Percentiles rank a stretch among this genome's conserved stretches.
phyloP scores from a whole-genome alignment of 2,888 invertebrate genomes.

The Chrysomela aeneicollis region DNA sequence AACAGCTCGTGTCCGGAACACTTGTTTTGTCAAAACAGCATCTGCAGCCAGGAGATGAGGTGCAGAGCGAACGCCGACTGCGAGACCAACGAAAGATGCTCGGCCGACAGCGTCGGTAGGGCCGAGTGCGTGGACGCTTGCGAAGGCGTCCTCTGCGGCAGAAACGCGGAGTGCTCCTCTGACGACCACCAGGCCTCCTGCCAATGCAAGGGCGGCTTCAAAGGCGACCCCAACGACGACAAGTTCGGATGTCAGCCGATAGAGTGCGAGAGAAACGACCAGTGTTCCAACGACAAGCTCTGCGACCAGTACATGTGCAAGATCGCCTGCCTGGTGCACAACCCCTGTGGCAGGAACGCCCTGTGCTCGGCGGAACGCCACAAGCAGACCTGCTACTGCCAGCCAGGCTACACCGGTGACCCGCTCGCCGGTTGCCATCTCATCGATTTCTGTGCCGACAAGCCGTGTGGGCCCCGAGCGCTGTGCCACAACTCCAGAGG shows the following conservation, averaged over 20 bases:
- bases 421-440: constrained; percentile 74
- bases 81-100: constrained; percentile 75
- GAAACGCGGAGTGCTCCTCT: constrained; percentile 82
- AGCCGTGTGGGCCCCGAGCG: constrained; percentile 83
- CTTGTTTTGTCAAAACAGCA: constrained; percentile 83
- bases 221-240: constrained; percentile 76
- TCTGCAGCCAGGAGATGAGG: constrained; percentile 83
- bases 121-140: constrained; percentile 81
- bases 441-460: constrained; percentile 80
- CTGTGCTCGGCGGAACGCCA: constrained; percentile 87
- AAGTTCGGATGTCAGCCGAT: constrained; percentile 81
- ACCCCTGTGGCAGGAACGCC: constrained; percentile 85
- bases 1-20: constrained; percentile 85
- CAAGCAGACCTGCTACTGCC: constrained; percentile 81
- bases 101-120: constrained; percentile 73
- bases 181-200: constrained; percentile 79
- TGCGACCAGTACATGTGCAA: constrained; percentile 86
- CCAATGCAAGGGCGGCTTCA: constrained; percentile 79
- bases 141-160: constrained; percentile 76
- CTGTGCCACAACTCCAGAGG: constrained; percentile 82
- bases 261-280: constrained; percentile 75
- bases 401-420: constrained; percentile 87
- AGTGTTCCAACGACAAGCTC: constrained; percentile 83
- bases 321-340: constrained; percentile 83
- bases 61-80: constrained; percentile 80